Evolutionary conservation across 2,797 vertebrate species (phyloP), one percentile per base, ranked within the genome.

Genomic region (Malurus splendens): DNA sequence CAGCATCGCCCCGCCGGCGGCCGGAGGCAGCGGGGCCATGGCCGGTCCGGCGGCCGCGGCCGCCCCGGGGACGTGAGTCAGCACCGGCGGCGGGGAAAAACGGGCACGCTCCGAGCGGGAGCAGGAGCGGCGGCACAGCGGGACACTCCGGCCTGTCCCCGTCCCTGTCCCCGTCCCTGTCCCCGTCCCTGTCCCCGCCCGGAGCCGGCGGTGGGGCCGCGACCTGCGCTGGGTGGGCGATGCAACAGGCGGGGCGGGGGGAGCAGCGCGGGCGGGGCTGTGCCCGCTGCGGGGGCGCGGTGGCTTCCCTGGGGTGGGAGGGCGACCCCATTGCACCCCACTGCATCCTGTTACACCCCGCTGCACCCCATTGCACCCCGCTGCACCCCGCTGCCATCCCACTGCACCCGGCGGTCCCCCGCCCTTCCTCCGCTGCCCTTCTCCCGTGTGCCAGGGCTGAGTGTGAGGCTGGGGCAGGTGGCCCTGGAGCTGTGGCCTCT

Each of bases 41-140:
- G 82, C 72, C 45, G 32, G 72, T 11, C 19, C 12, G 62, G 86
- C 74, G 24, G 27, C 78, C 55, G 48, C 88, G 5, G 76, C 66
- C 38, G 6, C 77, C 82, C 62, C 54, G 82, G 45, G 6, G 72
- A 33, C 89, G 89, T 93, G 92, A 93, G 92, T 93, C 92, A 92
- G 92, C 92, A 91, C 59, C 3, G 88, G 82, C 62, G 13, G 7
- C 48, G 44, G 75, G 60, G 11, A 22, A 62, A 77, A 74, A n/a
- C 59, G 39, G 51, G 33, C 7, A 8, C 6, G 57, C 74, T 57
- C 52, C 39, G 19, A 39, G 36, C 27, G 28, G 27, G 17, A 30
- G 16, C 4, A 2, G 28, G 41, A 47, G 44, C 23, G 33, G 38
- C 9, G 24, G 33, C 39, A 19, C 48, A 1, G 24, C 5, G 25